phyloP scores from a whole-genome alignment of 2,113 vertebrate genomes.

The Hippocampus zosterae region DNA sequence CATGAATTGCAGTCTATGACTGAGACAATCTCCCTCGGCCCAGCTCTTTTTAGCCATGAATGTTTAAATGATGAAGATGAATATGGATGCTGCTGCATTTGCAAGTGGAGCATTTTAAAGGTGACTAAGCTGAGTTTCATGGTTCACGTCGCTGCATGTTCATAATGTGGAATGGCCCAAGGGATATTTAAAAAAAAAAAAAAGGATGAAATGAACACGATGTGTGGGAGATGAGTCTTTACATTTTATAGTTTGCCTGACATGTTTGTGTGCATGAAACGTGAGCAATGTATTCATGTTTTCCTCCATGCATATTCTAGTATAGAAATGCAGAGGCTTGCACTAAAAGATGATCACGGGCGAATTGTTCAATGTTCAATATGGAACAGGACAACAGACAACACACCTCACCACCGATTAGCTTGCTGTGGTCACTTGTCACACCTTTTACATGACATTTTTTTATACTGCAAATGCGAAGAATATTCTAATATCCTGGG shows the following conservation, averaged over 20 bases:
- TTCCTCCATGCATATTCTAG: slow-evolving; percentile 36
- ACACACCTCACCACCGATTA: neutral
- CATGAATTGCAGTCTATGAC: slow-evolving; percentile 1
- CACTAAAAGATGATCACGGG: neutral
- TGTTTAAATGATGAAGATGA: slow-evolving; percentile 47
- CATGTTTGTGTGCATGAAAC: slow-evolving; percentile 17
- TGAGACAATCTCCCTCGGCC: slow-evolving; percentile 1
- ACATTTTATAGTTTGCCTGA: slow-evolving; percentile 6
- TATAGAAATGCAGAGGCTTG: neutral
- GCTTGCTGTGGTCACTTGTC: too few relatives aligned
- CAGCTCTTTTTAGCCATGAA: slow-evolving; percentile 1
- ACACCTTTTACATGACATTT: too few relatives aligned
- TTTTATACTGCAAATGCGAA: too few relatives aligned
- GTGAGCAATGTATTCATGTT: slow-evolving; percentile 16
- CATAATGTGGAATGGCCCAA: slow-evolving; percentile 4
- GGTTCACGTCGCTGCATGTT: slow-evolving; percentile 11
- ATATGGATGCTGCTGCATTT: slow-evolving; percentile 32
- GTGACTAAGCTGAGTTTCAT: slow-evolving; percentile 13
- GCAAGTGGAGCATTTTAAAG: slow-evolving; percentile 22
- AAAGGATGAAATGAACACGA: neutral
- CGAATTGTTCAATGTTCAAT: neutral
- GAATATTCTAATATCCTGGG: too few relatives aligned
- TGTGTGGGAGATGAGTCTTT: slow-evolving; percentile 10
- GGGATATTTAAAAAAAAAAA: slow-evolving; percentile 1
- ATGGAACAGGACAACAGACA: neutral